Conservation (phyloP, 2,113 vertebrate genomes). For the Gorsachius goisagi region DNA sequence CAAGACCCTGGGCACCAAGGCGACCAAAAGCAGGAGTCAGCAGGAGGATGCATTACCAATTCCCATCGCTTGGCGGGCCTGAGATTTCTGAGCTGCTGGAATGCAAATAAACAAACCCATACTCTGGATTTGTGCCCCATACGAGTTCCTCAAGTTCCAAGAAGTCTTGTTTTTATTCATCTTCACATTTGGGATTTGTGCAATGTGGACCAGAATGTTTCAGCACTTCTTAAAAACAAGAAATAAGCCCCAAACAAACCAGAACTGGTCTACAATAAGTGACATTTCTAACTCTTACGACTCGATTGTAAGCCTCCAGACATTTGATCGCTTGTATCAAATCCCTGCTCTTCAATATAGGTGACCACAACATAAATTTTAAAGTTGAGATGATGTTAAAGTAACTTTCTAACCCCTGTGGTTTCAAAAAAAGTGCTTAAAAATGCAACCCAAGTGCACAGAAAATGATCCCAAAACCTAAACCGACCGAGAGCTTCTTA, state of each 20-base stretch:
- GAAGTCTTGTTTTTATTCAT: conserved; percentile 50
- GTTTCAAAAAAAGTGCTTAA: background rate
- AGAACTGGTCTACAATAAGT: background rate
- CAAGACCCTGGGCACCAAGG: background rate
- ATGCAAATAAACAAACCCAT: conserved; percentile 60
- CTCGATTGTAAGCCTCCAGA: background rate
- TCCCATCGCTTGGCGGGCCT: conserved; percentile 29
- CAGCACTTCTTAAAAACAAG: conserved; percentile 45
- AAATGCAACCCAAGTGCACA: background rate
- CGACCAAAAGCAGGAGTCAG: conserved; percentile 15
- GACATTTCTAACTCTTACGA: background rate
- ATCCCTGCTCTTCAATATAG: conserved; percentile 27
- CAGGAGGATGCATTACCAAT: conserved; percentile 18
- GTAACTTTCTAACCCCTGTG: conserved; percentile 44
- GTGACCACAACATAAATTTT: conserved; percentile 49
- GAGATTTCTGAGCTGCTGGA: conserved; percentile 29
- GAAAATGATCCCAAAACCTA: conserved; percentile 4
- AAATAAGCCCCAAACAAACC: conserved; percentile 47
- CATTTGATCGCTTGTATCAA: conserved; percentile 21
- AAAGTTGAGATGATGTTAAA: conserved; percentile 44
- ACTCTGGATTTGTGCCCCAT: conserved; percentile 38
- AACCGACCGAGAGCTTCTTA: background rate
- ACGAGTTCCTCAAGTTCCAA: conserved; percentile 56
- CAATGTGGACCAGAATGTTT: conserved; percentile 50
- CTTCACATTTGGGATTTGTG: conserved; percentile 53